Evolutionary conservation across 2,797 vertebrate genomes (phyloP), one percentile per base, ranked within the genome.

Genomic region (Neomorphus geoffroyi): DNA sequence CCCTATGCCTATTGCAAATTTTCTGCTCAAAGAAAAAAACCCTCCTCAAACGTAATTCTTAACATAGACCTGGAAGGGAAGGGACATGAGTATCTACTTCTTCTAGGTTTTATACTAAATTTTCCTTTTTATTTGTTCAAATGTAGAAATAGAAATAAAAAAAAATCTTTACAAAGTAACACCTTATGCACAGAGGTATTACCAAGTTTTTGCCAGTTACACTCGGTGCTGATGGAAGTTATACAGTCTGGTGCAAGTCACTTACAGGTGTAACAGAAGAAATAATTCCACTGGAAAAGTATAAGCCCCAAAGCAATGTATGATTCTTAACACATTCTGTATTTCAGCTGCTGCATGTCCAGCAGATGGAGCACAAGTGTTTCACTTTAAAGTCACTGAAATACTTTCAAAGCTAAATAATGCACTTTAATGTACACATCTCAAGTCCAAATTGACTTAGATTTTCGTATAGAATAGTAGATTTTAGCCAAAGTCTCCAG

Each of bases 341-440:
- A 35, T 65, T 53, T 37, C 35, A 86, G 56, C 35, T 70, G 46
- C 54, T 56, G 72, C 6, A 21, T 9, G 83, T 7, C 83, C 95
- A 96, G 85, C 77, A 96, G 95, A 93, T 91, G 96, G 94, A 91
- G 92, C 85, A 84, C 51, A 79, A 73, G 60, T 9, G 13, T 75
- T 89, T 66, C 7, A 5, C 15, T 66, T 79, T 11, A 24, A 57
- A 80, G 26, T 53, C 48, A 53, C 39, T 10, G 14, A 79, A 73
- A 35, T 32, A 66, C 27, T 80, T 60, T 1, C 8, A 62, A 65
- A 81, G 53, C 26, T 11, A 62, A 54, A 54, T 8, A 0, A 79
- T 30, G 13, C 7, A 3, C 4, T 11, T 48, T 54, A 53, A 45
- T 21, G 28, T 43, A 70, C 11, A 89, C 19, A 85, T 16, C 9